Evolutionary conservation across 2,888 invertebrate genomes (phyloP).

Genomic region (Troides aeacus): DNA sequence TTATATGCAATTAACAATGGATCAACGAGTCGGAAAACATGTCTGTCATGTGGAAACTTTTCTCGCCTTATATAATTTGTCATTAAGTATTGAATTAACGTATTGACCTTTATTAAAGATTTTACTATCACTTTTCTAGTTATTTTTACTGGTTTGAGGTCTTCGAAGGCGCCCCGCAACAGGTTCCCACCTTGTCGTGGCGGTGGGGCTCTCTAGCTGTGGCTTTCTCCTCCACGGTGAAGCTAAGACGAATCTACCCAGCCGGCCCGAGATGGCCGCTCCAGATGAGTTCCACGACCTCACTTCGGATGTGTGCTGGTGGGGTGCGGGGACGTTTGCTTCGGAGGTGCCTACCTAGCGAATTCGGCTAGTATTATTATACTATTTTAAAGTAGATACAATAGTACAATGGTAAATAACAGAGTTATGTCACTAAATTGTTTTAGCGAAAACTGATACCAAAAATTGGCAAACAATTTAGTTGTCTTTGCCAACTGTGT

Average conservation of each 20-base stretch:
- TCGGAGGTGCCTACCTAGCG: too few relatives aligned
- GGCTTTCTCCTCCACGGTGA: too few relatives aligned
- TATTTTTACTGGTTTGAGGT: too few relatives aligned
- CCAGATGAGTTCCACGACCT: too few relatives aligned
- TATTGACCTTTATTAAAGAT: background rate
- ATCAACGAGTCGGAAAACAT: conserved; percentile 21
- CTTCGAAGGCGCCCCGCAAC: too few relatives aligned
- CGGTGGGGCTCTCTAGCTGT: too few relatives aligned
- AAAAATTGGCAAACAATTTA: conserved; percentile 18
- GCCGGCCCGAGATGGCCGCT: too few relatives aligned
- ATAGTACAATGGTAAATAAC: background rate
- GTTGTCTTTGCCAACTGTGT: conserved; percentile 17
- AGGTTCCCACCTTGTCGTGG: too few relatives aligned
- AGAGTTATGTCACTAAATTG: conserved; percentile 7
- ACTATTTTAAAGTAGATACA: background rate
- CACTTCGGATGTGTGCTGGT: too few relatives aligned
- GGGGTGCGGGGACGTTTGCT: too few relatives aligned
- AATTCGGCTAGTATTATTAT: background rate
- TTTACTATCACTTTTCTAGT: background rate
- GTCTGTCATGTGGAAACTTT: conserved; percentile 19
- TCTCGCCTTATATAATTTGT: conserved; percentile 16
- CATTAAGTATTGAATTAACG: background rate
- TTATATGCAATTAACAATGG: conserved; percentile 23
- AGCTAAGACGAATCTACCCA: too few relatives aligned
- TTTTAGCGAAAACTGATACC: conserved; percentile 6